Evolutionary conservation across 2,797 vertebrate genomes (phyloP).

Genomic region (Clarias fuscus): DNA sequence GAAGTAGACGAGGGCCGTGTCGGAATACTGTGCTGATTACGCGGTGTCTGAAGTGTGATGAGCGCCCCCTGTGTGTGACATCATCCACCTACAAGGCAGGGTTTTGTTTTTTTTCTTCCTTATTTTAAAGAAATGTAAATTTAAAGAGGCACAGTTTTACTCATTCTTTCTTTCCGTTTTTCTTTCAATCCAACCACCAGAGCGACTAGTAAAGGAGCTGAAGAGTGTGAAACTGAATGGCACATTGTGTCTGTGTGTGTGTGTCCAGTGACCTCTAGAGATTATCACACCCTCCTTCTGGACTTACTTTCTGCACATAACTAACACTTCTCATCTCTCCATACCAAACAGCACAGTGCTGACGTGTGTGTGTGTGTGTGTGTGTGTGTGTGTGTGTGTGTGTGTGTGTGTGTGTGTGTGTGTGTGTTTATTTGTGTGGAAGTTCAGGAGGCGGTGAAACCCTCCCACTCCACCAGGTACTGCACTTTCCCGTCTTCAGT

Average conservation of each 20-base stretch:
- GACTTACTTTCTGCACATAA: neutral
- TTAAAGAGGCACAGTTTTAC: constrained; percentile 36
- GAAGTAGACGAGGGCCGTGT: neutral
- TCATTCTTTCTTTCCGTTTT: neutral
- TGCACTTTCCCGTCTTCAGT: constrained; percentile 97
- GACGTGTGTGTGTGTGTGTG: neutral
- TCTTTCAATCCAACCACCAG: constrained; percentile 26
- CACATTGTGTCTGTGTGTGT: neutral
- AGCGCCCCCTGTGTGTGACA: constrained; percentile 14
- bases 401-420: too few species aligned
- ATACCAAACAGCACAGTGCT: neutral
- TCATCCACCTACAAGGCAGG: constrained; percentile 45
- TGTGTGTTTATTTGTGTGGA: neutral
- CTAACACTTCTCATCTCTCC: neutral
- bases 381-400: too few species aligned
- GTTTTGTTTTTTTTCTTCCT: neutral
- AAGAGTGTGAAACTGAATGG: neutral
- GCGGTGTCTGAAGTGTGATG: constrained; percentile 31
- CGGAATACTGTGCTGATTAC: neutral
- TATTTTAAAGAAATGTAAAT: constrained; percentile 23
- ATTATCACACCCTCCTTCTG: neutral
- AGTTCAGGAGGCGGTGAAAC: constrained; percentile 93
- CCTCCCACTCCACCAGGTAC: constrained; percentile 99
- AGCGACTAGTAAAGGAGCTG: constrained; percentile 5
- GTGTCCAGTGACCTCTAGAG: neutral